A percentile compares a stretch with the other conserved stretches of the same genome.
These are phyloP conservation scores for Datnioides undecimradiatus DNA, from an alignment of 2,113 vertebrate species.

Conservation along the genomic window DNA sequence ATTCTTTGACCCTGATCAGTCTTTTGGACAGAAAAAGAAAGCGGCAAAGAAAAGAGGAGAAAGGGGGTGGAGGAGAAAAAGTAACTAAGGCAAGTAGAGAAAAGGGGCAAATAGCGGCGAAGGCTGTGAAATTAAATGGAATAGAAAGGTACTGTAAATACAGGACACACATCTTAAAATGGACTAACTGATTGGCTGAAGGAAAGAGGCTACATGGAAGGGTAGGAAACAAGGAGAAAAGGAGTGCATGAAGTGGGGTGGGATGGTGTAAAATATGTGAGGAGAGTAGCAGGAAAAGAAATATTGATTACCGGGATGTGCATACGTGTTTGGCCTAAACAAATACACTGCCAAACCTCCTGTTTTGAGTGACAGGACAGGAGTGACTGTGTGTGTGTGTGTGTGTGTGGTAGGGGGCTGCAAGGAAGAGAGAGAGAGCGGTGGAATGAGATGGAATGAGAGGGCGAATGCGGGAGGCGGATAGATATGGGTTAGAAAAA, in stretches of 20 bases:
- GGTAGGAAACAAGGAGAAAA: conserved; percentile 47
- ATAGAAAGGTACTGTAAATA: conserved; percentile 57
- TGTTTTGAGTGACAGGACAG: conserved; percentile 71
- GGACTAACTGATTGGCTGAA: conserved; percentile 7
- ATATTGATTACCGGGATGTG: conserved; percentile 81
- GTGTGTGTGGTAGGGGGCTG: background rate
- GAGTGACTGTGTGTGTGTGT: background rate
- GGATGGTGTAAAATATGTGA: conserved; percentile 73
- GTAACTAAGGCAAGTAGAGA: conserved; percentile 29
- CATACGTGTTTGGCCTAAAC: conserved; percentile 82
- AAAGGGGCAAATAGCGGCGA: conserved; percentile 17
- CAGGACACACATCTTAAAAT: conserved; percentile 40
- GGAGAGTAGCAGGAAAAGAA: conserved; percentile 76
- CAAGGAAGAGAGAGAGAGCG: conserved; percentile 1
- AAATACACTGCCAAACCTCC: conserved; percentile 71
- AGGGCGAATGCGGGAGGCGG: conserved; percentile 38
- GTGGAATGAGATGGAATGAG: conserved; percentile 48
- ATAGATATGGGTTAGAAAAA: conserved; percentile 46
- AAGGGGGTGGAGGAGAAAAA: background rate
- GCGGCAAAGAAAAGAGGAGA: conserved; percentile 25
- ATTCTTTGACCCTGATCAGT: conserved; percentile 80
- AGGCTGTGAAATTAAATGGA: conserved; percentile 44
- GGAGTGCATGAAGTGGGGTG: conserved; percentile 20
- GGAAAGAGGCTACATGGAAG: background rate
- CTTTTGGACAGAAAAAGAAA: conserved; percentile 66